These are phyloP conservation scores for Trachelus iudaicus DNA, from an alignment of 2,888 invertebrate genomes.

Conservation along the genomic window DNA sequence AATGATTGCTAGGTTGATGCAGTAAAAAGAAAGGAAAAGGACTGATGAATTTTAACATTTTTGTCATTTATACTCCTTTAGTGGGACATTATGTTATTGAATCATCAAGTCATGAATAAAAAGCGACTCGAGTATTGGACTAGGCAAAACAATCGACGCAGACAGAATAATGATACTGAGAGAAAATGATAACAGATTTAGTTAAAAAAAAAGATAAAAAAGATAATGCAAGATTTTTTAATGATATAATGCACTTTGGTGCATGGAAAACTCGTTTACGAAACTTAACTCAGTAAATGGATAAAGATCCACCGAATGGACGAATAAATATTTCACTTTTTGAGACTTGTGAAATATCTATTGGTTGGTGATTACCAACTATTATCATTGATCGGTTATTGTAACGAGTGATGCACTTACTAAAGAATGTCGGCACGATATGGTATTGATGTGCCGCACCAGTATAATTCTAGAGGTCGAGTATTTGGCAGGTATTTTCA, in stretches of 20 bases:
- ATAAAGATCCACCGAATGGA: neutral
- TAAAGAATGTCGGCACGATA: neutral
- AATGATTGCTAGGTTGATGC: neutral
- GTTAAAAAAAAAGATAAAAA: neutral
- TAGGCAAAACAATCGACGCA: neutral
- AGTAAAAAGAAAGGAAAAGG: neutral
- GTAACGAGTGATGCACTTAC: neutral
- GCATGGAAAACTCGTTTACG: neutral
- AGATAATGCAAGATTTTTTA: no score
- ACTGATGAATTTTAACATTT: neutral
- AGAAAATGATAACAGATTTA: neutral
- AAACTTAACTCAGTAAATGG: neutral
- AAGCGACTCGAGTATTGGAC: neutral
- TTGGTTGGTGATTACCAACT: neutral
- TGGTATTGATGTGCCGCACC: neutral
- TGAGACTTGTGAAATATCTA: neutral
- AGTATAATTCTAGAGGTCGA: constrained; percentile 18
- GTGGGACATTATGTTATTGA: neutral
- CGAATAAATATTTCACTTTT: neutral
- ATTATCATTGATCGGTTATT: neutral
- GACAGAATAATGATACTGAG: neutral
- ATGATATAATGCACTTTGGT: no score
- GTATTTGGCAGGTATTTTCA: constrained; percentile 37
- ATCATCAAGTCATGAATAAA: neutral
- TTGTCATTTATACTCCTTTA: neutral